These are phyloP conservation scores for Vannuccia rotundouncinata DNA, from an alignment of 2,888 invertebrate genomes.

Conservation along the genomic window DNA sequence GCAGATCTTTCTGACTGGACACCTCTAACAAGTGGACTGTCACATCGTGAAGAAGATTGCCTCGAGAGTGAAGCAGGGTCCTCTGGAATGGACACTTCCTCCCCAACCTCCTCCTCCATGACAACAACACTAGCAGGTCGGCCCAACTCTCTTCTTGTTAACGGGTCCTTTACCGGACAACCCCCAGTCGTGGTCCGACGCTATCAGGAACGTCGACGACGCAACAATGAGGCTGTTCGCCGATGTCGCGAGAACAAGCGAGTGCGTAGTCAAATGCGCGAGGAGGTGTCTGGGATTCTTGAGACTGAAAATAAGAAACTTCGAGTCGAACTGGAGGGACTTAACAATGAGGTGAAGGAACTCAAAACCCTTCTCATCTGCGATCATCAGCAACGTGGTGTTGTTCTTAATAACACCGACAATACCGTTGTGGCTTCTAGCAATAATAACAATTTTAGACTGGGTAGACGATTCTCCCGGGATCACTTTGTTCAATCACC, in stretches of 20 bases:
- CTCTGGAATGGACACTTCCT: slow-evolving; percentile 49
- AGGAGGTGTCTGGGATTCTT: background rate
- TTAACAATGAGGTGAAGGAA: slow-evolving; percentile 18
- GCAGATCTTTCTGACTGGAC: no score
- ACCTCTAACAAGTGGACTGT: no score
- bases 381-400: background rate
- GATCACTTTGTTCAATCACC: background rate
- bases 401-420: background rate
- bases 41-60: no score
- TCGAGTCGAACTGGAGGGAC: background rate
- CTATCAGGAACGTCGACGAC: slow-evolving; percentile 52
- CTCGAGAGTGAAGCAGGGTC: slow-evolving; percentile 42
- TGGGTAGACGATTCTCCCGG: background rate
- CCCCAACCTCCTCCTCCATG: slow-evolving; percentile 47
- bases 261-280: slow-evolving; percentile 18
- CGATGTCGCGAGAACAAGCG: slow-evolving; percentile 56
- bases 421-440: background rate
- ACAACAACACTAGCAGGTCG: no score
- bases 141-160: no score
- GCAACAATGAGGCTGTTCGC: slow-evolving; percentile 59
- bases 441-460: background rate
- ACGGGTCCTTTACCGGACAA: background rate
- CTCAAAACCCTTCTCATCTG: background rate
- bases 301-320: slow-evolving; percentile 18
- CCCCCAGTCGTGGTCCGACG: slow-evolving; percentile 57